Conservation (phyloP, 2,797 vertebrate species). For the Streptopelia turtur region DNA sequence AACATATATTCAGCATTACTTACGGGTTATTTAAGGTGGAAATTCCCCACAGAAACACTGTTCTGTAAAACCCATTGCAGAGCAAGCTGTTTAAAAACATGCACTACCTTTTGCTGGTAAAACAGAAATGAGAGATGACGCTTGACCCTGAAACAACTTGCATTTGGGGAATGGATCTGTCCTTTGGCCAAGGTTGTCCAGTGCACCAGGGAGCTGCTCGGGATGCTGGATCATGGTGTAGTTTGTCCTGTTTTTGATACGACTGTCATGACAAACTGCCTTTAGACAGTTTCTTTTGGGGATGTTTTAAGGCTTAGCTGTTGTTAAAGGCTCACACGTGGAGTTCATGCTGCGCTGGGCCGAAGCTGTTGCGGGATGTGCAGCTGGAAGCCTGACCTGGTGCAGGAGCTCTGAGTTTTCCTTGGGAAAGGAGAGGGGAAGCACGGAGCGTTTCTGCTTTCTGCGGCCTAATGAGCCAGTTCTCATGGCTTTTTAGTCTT, state of each 20-base stretch:
- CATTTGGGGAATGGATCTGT: background rate
- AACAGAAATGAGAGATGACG: background rate
- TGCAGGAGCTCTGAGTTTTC: background rate
- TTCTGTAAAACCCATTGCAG: background rate
- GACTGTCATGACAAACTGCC: background rate
- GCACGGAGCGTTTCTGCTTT: background rate
- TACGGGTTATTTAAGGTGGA: background rate
- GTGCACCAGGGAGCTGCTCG: too few species aligned
- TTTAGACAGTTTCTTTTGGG: background rate
- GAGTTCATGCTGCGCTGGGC: background rate
- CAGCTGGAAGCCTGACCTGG: background rate
- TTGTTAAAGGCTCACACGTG: rapidly evolving
- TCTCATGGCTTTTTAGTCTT: background rate
- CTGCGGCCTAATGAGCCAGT: background rate
- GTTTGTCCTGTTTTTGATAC: background rate
- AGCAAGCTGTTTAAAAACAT: background rate
- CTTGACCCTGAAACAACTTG: background rate
- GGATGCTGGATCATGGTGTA: background rate
- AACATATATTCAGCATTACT: background rate
- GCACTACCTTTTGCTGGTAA: background rate
- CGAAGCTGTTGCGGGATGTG: background rate
- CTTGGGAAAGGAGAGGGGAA: background rate
- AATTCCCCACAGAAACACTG: background rate
- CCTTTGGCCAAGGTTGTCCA: background rate
- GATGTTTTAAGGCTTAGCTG: background rate